These are phyloP conservation scores for Anthoscopus minutus DNA, from an alignment of 2,113 vertebrate species.

Conservation along the genomic window DNA sequence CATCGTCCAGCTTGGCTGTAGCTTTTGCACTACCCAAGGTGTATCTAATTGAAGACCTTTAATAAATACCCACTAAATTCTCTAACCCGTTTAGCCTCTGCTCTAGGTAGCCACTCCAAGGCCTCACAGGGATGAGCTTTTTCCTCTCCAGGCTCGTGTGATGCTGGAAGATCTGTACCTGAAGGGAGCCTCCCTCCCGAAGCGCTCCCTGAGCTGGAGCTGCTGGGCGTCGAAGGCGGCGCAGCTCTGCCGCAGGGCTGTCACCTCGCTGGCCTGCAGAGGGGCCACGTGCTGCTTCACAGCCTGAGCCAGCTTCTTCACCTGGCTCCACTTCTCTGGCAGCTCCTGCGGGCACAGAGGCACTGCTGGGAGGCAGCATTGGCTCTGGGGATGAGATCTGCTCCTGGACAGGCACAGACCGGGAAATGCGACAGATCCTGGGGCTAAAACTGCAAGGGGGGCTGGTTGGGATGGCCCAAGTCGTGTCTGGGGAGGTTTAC, in stretches of 20 bases:
- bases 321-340: constrained; percentile 86
- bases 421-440: background rate
- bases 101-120: background rate
- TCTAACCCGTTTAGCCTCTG: accelerated
- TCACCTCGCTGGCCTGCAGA: constrained; percentile 82
- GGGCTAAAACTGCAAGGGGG: background rate
- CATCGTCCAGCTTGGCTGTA: no score
- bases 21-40: no score
- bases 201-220: constrained; percentile 77
- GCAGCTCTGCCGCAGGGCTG: constrained; percentile 76
- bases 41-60: background rate
- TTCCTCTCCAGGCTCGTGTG: accelerated
- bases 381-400: background rate
- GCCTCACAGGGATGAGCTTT: background rate
- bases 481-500: background rate
- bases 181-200: constrained; percentile 80
- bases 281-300: constrained; percentile 88
- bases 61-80: background rate
- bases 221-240: constrained; percentile 79
- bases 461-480: background rate
- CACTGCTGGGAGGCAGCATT: background rate
- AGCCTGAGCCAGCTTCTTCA: constrained; percentile 78
- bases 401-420: accelerated
- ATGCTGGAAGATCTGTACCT: constrained; percentile 62
- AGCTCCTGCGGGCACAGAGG: constrained; percentile 73